A percentile compares a stretch with the other conserved stretches of the same genome.
Evolutionary conservation across 1,140 invertebrate genomes (phyloP).

Genomic region (Nasonia vitripennis): DNA sequence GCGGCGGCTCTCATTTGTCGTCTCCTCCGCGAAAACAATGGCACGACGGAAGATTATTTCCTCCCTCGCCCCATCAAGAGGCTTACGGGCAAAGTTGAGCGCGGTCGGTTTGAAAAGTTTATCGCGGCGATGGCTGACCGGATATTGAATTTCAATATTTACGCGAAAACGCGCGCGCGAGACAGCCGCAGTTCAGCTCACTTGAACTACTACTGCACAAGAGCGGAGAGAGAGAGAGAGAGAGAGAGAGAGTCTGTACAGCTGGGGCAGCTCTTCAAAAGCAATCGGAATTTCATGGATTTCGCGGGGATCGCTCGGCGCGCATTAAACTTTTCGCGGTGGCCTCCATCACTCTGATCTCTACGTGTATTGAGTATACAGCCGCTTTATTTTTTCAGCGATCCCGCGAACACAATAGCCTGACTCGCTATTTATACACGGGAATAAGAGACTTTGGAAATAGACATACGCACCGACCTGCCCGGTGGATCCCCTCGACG

Average conservation of each 20-base stretch:
- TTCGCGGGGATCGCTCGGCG: background rate
- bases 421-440: background rate
- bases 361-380: too few relatives aligned
- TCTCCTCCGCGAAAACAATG: conserved; percentile 6
- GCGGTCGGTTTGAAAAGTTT: conserved; percentile 24
- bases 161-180: background rate
- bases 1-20: background rate
- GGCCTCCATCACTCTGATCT: background rate
- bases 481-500: conserved; percentile 89
- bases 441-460: conserved; percentile 35
- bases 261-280: background rate
- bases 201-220: background rate
- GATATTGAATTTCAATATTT: conserved; percentile 50
- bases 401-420: too few relatives aligned
- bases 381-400: too few relatives aligned
- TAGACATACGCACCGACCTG: conserved; percentile 78
- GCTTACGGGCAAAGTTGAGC: conserved; percentile 22
- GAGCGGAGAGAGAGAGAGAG: too few relatives aligned
- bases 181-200: background rate
- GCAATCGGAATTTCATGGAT: background rate
- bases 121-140: background rate
- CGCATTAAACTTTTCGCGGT: conserved; percentile 11
- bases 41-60: background rate
- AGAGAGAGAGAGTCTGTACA: too few relatives aligned
- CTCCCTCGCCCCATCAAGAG: background rate